Conservation (phyloP, 1,140 invertebrate genomes). For the Spodoptera frugiperda region DNA sequence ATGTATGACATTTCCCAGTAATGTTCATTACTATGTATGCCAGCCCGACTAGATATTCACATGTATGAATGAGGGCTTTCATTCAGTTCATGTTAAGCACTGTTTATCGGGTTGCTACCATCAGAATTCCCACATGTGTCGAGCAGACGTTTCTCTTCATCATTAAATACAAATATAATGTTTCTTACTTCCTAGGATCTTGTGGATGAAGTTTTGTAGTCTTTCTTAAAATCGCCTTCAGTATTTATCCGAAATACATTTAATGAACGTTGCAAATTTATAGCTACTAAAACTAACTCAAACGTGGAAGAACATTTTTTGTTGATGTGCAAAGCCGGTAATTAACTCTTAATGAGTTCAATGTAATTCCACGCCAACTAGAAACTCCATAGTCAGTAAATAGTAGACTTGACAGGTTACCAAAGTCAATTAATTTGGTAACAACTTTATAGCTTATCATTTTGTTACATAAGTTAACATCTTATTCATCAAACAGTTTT, state of each 20-base stretch:
- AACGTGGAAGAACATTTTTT: background rate
- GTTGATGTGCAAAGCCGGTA: background rate
- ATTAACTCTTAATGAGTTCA: background rate
- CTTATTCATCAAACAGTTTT: constrained; percentile 33
- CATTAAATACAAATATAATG: constrained; percentile 28
- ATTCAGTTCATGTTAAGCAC: constrained; percentile 37
- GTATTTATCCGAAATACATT: background rate
- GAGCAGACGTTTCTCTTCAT: constrained; percentile 24
- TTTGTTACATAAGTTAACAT: constrained; percentile 29
- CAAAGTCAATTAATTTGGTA: constrained; percentile 4
- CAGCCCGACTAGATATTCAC: constrained; percentile 28
- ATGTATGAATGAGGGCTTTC: constrained; percentile 35
- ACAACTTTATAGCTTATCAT: background rate
- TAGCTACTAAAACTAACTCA: too few species aligned
- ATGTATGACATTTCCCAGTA: constrained; percentile 39
- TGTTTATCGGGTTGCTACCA: constrained; percentile 33
- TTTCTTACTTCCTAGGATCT: constrained; percentile 34
- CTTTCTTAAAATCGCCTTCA: background rate
- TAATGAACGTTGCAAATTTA: too few species aligned
- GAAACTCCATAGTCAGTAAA: background rate
- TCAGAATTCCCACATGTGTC: constrained; percentile 34
- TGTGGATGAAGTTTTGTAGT: background rate
- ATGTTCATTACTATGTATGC: constrained; percentile 17
- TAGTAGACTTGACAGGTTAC: background rate
- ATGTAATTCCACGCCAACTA: background rate